Base-by-base conservation (phyloP, 2,888 invertebrate genomes). In the Thera britannica region DNA sequence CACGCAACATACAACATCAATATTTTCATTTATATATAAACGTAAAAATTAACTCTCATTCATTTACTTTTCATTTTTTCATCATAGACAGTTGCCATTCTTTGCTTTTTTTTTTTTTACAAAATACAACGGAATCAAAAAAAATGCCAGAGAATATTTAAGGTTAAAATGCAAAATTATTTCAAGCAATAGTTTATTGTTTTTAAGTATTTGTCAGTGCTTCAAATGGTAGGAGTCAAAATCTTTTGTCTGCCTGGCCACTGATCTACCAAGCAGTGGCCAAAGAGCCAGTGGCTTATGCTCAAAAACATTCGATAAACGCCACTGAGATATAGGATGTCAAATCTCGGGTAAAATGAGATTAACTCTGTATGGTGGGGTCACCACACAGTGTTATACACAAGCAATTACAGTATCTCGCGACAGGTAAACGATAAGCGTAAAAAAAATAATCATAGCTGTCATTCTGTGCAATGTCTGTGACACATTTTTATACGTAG, bases 41-140 rank as follows among this genome's bases (percentile, higher is more conserved):
- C 91, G 89, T 91, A 91, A 91, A 91, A 91, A 92, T 90, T 89
- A 89, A 89, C 87, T 84, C 88, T 86, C 87, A 85, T 83, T 81
- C 82, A 77, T 83, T 83, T 82, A 72, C 72, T 78, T 81, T 84
- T 82, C 83, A 80, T 82, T 81, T 80, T 81, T 83, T 82, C 79
- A 77, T 36, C 57, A 48, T 38, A 60, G 85, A 89, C 88, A 88
- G 88, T 89, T 88, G 88, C 88, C 77, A 51, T 52, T n/a, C 34
- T 76, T 77, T 65, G 72, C 69, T 73, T 64, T 73, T 66, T 71
- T 73, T 66, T 71, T 73, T 63, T 44, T 12, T 57, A 57, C 72
- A 70, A 74, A 69, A 67, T 72, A 64, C 70, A 73, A 69, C 67
- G 38, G 34, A 58, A 60, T 44, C 5, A 41, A 9, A 58, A 56